Base-by-base conservation (phyloP, 92 coral and sea anemone genomes). In the Plumapathes pennacea region DNA sequence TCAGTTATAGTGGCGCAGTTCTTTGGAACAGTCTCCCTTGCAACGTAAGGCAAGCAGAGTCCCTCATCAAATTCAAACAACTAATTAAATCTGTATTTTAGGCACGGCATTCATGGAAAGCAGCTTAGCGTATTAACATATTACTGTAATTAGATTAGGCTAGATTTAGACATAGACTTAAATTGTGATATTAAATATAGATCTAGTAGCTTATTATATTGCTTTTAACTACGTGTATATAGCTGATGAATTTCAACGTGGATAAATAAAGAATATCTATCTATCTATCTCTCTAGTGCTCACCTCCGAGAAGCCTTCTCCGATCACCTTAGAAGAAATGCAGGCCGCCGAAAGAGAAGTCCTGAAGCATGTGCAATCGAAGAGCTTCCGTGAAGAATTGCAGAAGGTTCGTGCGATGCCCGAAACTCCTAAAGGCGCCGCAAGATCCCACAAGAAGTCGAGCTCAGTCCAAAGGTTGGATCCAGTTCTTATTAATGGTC, bases 1-100 rank as follows among this genome's bases (percentile, higher is more conserved):
- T 62, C 62, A 50, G 71, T 39, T 73, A 73, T 62, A 62, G 72
- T 62, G 72, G 80, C 46, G 72, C 79, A 29, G 49, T 39, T 17
- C 69, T 59, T 25, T 73, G 80, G 72, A 73, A 73, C 42, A 43
- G 80, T 43, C 62, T 73, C 38, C 80, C 66, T 27, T 27, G 17
- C 38, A 5, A 54, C 37, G 48, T 60, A 18, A 31, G 80, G 53
- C 45, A 62, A 50, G 38, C 72, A 10, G 38, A n/a, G n/a, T n/a
- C n/a, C n/a, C n/a, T n/a, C n/a, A n/a, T n/a, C n/a, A n/a, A n/a
- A n/a, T n/a, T n/a, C n/a, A n/a, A n/a, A n/a, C n/a, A n/a, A n/a
- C n/a, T n/a, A n/a, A n/a, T n/a, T n/a, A n/a, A n/a, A n/a, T n/a
- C n/a, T n/a, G n/a, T n/a, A n/a, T n/a, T n/a, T n/a, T n/a, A n/a